Base-by-base conservation (phyloP, 2,113 vertebrate species). In the Sardina pilchardus region DNA sequence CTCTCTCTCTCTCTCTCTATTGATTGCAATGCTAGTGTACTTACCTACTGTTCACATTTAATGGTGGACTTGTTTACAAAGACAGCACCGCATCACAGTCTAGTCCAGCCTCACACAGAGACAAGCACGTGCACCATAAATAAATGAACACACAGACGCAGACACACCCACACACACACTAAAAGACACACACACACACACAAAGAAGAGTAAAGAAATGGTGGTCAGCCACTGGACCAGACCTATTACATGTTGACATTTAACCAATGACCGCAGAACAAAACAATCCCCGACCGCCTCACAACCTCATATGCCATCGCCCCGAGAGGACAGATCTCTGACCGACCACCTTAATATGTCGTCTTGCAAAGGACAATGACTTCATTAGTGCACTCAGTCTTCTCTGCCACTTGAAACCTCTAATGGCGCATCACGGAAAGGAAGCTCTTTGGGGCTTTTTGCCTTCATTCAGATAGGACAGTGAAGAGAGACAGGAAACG, bases 81-180 rank as follows among this genome's bases (percentile, higher is more conserved):
- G 63, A 71, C 63, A 71, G 8, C 9, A 12, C n/a, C 63, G 34
- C 12, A 71, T 10, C 30, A 1, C 63, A 30, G 63, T 12, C 26
- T 10, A 63, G 24, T n/a, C 59, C 21, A 67, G 59, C 12, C 6
- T 6, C 59, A 67, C 59, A 67, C 26, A 26, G 24, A 9, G 24
- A 67, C 59, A 67, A 67, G 59, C 59, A 71, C 63, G 34, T 34
- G 30, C 26, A 71, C 63, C 34, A 63, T 63, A 71, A 71, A 71
- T 71, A 71, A 30, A 59, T 7, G 17, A n/a, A 56, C 1, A 21
- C 16, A 34, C 19, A 34, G 26, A 34, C 30, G 14, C 24, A 82
- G n/a, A 82, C 47, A 82, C 82, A 82, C 47, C 50, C 30, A 82
- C 82, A 82, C 24, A 34, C 21, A 50, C 82, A 53, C 17, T n/a